Base-by-base conservation (phyloP, 2,113 vertebrate species). In the Pterocles orientalis region DNA sequence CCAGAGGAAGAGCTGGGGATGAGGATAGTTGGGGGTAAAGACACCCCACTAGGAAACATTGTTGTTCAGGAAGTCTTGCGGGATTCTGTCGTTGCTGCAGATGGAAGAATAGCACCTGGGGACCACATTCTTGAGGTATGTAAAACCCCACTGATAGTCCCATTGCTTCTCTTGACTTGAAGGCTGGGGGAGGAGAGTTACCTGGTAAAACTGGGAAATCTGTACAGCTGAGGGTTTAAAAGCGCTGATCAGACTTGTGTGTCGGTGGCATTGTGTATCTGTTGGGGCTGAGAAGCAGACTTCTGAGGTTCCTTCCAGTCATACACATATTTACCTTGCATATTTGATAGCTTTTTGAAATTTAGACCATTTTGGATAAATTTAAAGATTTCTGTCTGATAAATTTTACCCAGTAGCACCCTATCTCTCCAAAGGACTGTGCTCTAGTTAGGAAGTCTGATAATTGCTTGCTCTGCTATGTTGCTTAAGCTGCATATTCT, bases 81-180 rank as follows among this genome's bases (percentile, higher is more conserved):
- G 60, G 99, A 99, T 95, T 99, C 98, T 8, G 90, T 98, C 70
- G 88, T 98, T 18, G 98, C 98, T 82, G 96, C 98, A 8, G 98
- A 99, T 87, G 98, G 99, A 88, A 98, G 98, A 85, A 98, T 99
- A 95, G 98, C 99, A 45, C 99, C 99, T 8, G 99, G 99, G 71
- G 99, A 99, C 86, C 99, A 99, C 81, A 99, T 99, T 94, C 97
- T 99, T 47, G 99, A 99, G 98, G 99, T 99, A 98, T 70, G 79
- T 72, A 51, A 82, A 36, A 11, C 36, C 54, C 25, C 14, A 12
- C 18, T 28, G 10, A 14, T 17, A 33, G 39, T 78, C 31, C 24
- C 21, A 8, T 6, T 56, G 75, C 90, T 83, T 45, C 48, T n/a
- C 47, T 70, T 66, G 21, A 3, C 61, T 60, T 45, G 58, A n/a